Conservation (phyloP, 2,888 invertebrate genomes). For the Polyommatus iphigenia region DNA sequence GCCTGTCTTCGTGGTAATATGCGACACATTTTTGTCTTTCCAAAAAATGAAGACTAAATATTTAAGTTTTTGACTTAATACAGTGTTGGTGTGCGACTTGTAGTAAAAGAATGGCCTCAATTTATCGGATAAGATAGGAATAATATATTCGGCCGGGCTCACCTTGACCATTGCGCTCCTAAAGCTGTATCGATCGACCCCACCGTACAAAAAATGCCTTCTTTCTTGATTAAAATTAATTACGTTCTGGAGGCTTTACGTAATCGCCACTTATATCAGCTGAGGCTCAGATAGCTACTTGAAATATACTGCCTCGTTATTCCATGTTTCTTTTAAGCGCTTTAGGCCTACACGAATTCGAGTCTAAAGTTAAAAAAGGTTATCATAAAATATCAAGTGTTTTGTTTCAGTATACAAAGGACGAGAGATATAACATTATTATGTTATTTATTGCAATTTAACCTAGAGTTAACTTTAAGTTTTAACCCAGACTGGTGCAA, state of each 20-base stretch:
- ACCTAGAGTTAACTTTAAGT: too few relatives aligned
- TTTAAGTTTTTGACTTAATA: too few relatives aligned
- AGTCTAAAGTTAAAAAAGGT: neutral
- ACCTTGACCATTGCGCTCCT: conserved; percentile 31
- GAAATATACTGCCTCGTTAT: neutral
- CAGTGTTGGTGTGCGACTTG: too few relatives aligned
- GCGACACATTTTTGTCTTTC: too few relatives aligned
- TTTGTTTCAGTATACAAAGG: too few relatives aligned
- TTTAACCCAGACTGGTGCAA: too few relatives aligned
- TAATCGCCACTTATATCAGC: conserved; percentile 6
- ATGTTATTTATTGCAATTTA: too few relatives aligned
- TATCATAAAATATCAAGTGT: too few relatives aligned
- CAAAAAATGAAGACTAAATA: too few relatives aligned
- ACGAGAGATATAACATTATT: too few relatives aligned
- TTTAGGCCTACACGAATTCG: neutral
- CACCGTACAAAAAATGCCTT: conserved; percentile 21
- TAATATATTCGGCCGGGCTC: conserved; percentile 24
- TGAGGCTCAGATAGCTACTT: neutral
- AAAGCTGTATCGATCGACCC: conserved; percentile 28
- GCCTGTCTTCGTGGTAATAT: too few relatives aligned
- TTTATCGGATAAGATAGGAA: conserved; percentile 31
- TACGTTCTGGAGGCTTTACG: conserved; percentile 14
- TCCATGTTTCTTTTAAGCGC: neutral
- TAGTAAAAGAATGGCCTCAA: neutral
- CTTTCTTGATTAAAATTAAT: conserved; percentile 26